Percentiles rank a stretch among this genome's conserved stretches.
These are phyloP conservation scores for Carettochelys insculpta DNA, from an alignment of 2,113 vertebrate genomes.

Conservation along the genomic window DNA sequence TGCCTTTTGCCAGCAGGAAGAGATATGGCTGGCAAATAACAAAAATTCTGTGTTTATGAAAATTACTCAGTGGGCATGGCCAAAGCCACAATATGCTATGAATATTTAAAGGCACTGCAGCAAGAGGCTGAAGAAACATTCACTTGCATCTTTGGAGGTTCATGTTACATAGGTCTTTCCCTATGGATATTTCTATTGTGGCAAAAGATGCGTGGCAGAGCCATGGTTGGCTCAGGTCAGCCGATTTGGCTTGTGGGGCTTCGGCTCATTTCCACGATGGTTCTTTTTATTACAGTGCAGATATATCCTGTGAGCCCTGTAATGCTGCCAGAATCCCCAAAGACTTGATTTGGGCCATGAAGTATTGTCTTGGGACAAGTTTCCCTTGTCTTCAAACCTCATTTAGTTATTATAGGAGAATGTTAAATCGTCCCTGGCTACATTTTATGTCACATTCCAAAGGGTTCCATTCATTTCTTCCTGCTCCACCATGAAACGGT, in stretches of 20 bases:
- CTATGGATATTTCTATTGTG: too few species aligned
- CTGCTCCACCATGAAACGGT: background rate
- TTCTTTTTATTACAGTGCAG: background rate
- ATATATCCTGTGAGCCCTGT: background rate
- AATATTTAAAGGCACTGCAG: background rate
- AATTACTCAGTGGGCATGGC: accelerated
- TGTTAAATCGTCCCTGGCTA: background rate
- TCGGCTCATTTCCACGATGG: too few species aligned
- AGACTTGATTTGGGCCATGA: background rate
- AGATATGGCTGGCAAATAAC: background rate
- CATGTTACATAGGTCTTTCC: background rate
- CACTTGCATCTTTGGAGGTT: background rate
- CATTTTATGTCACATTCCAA: background rate
- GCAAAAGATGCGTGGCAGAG: background rate
- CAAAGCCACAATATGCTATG: background rate
- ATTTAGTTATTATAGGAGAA: background rate
- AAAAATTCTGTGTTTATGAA: background rate
- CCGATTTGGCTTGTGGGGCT: background rate
- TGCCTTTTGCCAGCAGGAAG: background rate
- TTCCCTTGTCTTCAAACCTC: background rate
- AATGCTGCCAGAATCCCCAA: background rate
- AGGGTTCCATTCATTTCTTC: background rate
- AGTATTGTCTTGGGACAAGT: constrained; percentile 17
- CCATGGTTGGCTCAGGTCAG: background rate
- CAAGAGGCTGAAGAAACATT: background rate